Percentiles rank a stretch among this genome's conserved stretches.
Conservation (phyloP, 1,140 invertebrate species). For the Lysiphlebus fabarum region DNA sequence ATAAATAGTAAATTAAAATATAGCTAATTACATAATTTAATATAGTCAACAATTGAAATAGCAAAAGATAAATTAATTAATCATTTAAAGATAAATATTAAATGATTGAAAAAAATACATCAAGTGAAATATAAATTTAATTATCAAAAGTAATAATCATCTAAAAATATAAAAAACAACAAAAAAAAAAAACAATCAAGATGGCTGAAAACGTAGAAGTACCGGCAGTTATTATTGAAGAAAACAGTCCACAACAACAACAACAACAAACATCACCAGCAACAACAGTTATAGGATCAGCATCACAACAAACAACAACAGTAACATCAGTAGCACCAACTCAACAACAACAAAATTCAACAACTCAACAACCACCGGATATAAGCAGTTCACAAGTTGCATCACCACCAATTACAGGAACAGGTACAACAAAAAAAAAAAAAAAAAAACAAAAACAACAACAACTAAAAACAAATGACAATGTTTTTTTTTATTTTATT, state of each 20-base stretch:
- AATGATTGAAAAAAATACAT: no score
- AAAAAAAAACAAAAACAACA: constrained; percentile 6
- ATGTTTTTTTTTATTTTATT: not conserved
- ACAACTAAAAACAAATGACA: no score
- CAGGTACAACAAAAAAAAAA: constrained; percentile 42
- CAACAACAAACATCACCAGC: constrained; percentile 32
- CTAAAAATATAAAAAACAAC: not conserved
- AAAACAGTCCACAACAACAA: constrained; percentile 38
- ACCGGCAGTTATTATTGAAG: constrained; percentile 39
- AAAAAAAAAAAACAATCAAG: constrained; percentile 20
- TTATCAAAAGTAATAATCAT: no score
- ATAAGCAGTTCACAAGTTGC: constrained; percentile 52
- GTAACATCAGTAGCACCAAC: no score
- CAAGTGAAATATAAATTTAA: no score
- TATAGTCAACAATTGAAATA: not conserved
- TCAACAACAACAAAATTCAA: constrained; percentile 29
- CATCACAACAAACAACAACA: no score
- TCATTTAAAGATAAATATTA: no score
- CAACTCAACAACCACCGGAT: constrained; percentile 45
- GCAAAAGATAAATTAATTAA: not conserved
- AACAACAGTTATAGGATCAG: not conserved
- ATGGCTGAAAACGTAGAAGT: constrained; percentile 53
- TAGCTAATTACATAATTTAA: no score
- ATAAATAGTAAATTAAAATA: constrained; percentile 7
- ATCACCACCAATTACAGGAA: constrained; percentile 54